Evolutionary conservation across 2,797 vertebrate species (phyloP), one percentile per base, ranked within the genome.

Genomic region (Salmo trutta): DNA sequence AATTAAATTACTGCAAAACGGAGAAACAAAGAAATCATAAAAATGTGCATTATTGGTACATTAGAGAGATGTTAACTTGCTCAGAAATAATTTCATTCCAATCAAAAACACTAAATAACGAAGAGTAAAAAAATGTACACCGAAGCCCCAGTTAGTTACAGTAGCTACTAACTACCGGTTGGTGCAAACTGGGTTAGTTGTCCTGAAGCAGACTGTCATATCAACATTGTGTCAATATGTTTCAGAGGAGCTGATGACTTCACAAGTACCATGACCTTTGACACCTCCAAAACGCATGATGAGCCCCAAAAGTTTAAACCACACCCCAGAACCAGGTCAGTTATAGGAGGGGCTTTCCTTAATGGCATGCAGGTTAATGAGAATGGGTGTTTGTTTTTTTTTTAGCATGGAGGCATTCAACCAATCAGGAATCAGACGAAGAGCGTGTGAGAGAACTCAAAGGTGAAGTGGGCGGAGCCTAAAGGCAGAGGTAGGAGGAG

Each of bases 1-100:
- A 96, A 94, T 86, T 96, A 96, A 86, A 95, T 92, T 93, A 96
- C 97, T 98, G 96, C 79, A 93, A 97, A 97, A 96, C 85, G 90
- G 90, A 93, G 89, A 88, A 93, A 89, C 85, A 93, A 94, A 95
- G 51, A 91, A 81, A 91, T 91, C 88, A 91, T 93, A 76, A 94
- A 91, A 81, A 81, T 96, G 95, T 96, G 94, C 82, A 82, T 82
- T 80, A 76, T 36, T 75, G 56, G 80, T 90, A 76, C 75, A 68
- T 74, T 71, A 93, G 89, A 47, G 41, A 12, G 41, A 72, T 71
- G 80, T 41, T 81, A 81, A 74, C 77, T 80, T 33, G 70, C 75
- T 81, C 33, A 79, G 82, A 75, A 76, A 77, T 89, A 78, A 79
- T 24, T 76, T 78, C 41, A 74, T 81, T 77, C 27, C 59, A 87